A percentile compares a stretch with the other conserved stretches of the same genome.
These are phyloP conservation scores for Melipona bicolor DNA, from an alignment of 2,888 invertebrate genomes.

Conservation along the genomic window DNA sequence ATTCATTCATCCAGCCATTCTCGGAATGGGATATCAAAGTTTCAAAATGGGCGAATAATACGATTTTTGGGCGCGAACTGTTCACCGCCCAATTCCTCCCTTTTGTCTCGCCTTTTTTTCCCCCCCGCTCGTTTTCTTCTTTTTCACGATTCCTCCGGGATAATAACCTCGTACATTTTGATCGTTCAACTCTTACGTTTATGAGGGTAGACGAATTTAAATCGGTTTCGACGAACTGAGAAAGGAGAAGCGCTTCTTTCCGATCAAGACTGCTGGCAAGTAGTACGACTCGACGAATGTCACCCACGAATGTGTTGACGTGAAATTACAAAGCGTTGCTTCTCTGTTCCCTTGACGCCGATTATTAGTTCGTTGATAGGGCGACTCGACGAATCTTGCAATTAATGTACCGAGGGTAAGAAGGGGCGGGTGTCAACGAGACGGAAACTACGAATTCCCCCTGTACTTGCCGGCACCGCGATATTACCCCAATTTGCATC, in stretches of 20 bases:
- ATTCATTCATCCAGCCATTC: constrained; percentile 64
- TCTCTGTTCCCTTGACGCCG: neutral
- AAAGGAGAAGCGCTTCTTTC: neutral
- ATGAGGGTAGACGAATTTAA: neutral
- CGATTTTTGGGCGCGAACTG: constrained; percentile 36
- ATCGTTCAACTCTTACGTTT: neutral
- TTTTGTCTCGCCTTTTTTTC: neutral
- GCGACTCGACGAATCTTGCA: constrained; percentile 7
- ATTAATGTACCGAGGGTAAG: constrained; percentile 25
- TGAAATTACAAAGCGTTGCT: neutral
- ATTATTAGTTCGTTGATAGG: neutral
- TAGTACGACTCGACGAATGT: neutral
- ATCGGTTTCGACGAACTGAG: neutral
- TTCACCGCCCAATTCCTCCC: neutral
- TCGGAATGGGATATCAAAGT: constrained; percentile 58
- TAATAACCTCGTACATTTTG: constrained; percentile 15
- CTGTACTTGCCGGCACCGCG: constrained; percentile 34
- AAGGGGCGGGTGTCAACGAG: constrained; percentile 59
- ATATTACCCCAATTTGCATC: constrained; percentile 71
- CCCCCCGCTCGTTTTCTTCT: too few species aligned
- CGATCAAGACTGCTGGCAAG: neutral
- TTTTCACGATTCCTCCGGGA: neutral
- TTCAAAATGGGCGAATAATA: constrained; percentile 53
- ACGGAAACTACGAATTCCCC: constrained; percentile 47
- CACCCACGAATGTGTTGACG: neutral